These are phyloP conservation scores for Tachyglossus aculeatus DNA, from an alignment of 2,797 vertebrate genomes.

Conservation along the genomic window DNA sequence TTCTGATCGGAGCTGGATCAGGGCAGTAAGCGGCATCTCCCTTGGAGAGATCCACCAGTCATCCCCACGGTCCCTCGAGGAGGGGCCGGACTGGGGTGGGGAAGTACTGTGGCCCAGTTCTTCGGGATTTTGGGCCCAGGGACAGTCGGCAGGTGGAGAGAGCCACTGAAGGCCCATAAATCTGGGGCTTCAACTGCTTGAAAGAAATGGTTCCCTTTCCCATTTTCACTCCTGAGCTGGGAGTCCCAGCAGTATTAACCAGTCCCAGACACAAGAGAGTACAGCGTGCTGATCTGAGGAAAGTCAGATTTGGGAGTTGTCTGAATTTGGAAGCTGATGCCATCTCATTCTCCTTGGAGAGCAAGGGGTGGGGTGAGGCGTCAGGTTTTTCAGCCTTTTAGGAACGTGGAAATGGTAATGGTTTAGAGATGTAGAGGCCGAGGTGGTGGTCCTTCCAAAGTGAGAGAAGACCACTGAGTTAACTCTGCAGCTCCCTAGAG, in stretches of 20 bases:
- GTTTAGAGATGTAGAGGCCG: no score
- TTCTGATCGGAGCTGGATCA: not conserved
- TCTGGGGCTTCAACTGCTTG: not conserved
- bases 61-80: no score
- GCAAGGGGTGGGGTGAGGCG: no score
- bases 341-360: no score
- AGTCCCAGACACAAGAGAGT: no score
- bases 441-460: no score
- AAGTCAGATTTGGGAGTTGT: not conserved
- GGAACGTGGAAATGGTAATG: no score
- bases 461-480: no score
- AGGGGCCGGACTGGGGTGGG: not conserved
- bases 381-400: no score
- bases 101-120: slow-evolving; percentile 7
- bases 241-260: not conserved
- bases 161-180: not conserved
- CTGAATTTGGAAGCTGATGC: not conserved
- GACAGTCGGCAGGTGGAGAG: not conserved
- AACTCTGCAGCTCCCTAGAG: no score
- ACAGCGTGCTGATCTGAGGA: not conserved
- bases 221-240: not conserved
- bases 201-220: not conserved
- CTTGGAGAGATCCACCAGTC: not conserved
- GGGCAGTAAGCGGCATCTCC: not conserved
- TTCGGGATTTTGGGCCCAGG: not conserved